These are phyloP conservation scores for Conopomorpha cramerella DNA, from an alignment of 1,140 invertebrate genomes.

Conservation along the genomic window DNA sequence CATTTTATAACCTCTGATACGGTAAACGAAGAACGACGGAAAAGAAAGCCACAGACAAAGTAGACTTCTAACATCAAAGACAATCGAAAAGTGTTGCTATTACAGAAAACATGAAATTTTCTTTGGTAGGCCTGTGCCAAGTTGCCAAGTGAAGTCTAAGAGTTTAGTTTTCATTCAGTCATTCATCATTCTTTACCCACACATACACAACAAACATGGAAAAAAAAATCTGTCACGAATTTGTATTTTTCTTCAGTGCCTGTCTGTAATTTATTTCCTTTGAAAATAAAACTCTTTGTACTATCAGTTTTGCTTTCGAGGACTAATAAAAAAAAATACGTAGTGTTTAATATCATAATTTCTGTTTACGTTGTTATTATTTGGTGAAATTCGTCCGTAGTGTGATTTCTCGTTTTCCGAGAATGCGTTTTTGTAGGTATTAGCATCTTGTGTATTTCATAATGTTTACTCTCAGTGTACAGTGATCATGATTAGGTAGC, in stretches of 20 bases:
- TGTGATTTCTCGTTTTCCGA: conserved; percentile 15
- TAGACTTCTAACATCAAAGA: conserved; percentile 3
- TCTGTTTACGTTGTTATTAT: conserved; percentile 39
- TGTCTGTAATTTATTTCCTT: conserved; percentile 12
- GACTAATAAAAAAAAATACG: background rate
- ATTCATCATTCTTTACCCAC: background rate
- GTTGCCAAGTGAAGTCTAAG: background rate
- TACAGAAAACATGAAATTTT: background rate
- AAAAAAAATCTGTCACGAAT: conserved; percentile 11
- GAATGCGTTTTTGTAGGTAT: no score
- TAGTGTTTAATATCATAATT: conserved; percentile 10
- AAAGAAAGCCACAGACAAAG: conserved; percentile 43
- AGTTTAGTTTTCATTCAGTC: conserved; percentile 5
- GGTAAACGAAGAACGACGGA: conserved; percentile 44
- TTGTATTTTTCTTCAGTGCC: conserved; percentile 8
- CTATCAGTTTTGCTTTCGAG: background rate
- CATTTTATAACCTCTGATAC: conserved; percentile 56
- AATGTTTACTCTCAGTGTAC: conserved; percentile 17
- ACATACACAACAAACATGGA: conserved; percentile 6
- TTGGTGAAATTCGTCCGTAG: conserved; percentile 20
- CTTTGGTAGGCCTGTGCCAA: background rate
- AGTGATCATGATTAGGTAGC: conserved; percentile 50
- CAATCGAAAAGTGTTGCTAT: background rate
- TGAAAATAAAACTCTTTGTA: conserved; percentile 11
- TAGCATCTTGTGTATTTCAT: background rate